Conservation (phyloP, 1,140 invertebrate genomes). For the Trichogramma pretiosum region DNA sequence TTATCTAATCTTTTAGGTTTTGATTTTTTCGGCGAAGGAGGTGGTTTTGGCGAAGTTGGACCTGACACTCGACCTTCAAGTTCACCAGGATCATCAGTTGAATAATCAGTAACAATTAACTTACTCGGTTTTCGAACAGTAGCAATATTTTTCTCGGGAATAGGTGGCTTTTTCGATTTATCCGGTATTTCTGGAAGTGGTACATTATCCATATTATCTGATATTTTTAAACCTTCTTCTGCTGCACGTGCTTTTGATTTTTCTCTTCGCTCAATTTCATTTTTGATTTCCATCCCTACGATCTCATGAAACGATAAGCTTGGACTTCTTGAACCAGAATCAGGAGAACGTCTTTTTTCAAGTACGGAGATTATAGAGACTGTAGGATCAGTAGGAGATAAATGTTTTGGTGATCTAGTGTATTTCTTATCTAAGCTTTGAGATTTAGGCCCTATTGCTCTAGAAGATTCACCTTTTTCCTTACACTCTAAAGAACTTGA, state of each 20-base stretch:
- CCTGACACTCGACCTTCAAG: constrained; percentile 13
- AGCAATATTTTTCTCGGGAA: constrained; percentile 16
- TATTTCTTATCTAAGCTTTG: constrained; percentile 34
- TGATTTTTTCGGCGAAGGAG: constrained; percentile 20
- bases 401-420: constrained; percentile 22
- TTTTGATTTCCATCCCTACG: constrained; percentile 37
- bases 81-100: constrained; percentile 15
- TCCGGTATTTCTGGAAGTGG: constrained; percentile 38
- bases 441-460: constrained; percentile 22
- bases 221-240: constrained; percentile 36
- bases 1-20: constrained; percentile 33
- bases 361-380: constrained; percentile 37
- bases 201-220: constrained; percentile 42
- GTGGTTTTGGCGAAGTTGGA: constrained; percentile 21
- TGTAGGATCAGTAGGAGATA: constrained; percentile 32
- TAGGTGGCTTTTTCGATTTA: constrained; percentile 13
- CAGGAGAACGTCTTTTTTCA: constrained; percentile 33
- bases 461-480: constrained; percentile 25
- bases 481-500: constrained; percentile 34
- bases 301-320: constrained; percentile 30
- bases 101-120: constrained; percentile 13
- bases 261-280: constrained; percentile 31
- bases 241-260: constrained; percentile 30
- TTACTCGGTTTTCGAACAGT: constrained; percentile 12
- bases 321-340: constrained; percentile 20